Conservation (phyloP, 2,888 invertebrate species). For the Nudaria mundana region DNA sequence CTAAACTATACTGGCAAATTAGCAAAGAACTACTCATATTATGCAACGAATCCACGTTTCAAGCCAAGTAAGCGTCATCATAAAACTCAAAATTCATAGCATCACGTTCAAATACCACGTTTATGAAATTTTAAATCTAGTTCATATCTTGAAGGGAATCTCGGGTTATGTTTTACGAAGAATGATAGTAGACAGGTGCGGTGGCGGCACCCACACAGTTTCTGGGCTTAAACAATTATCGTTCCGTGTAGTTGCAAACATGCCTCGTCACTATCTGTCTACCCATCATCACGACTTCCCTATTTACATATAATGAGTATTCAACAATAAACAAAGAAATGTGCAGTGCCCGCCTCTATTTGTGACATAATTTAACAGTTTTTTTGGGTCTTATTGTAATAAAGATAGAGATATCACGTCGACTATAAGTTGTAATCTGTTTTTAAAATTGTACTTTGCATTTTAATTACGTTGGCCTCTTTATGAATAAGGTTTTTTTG, state of each 20-base stretch:
- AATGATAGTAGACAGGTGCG: conserved; percentile 64
- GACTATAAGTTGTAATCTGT: conserved; percentile 6
- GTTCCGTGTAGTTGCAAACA: conserved; percentile 74
- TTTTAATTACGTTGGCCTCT: too few species aligned
- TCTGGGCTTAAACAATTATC: conserved; percentile 69
- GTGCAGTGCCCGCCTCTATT: conserved; percentile 50
- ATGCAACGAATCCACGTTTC: neutral
- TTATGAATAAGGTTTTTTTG: too few species aligned
- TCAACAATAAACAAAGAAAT: conserved; percentile 76
- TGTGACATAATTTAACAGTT: conserved; percentile 44
- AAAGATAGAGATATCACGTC: conserved; percentile 29
- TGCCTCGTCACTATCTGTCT: conserved; percentile 74
- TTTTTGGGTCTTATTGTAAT: conserved; percentile 33
- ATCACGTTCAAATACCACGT: conserved; percentile 69
- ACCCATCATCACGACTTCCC: conserved; percentile 77
- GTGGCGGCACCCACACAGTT: conserved; percentile 55
- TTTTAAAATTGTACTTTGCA: neutral
- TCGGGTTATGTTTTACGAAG: conserved; percentile 50
- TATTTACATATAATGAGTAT: conserved; percentile 80
- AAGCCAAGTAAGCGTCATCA: conserved; percentile 2
- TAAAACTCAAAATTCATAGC: conserved; percentile 51
- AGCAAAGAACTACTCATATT: too few species aligned
- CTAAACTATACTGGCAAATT: too few species aligned
- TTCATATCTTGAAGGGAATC: conserved; percentile 59
- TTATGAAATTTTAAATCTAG: conserved; percentile 77